A percentile compares a stretch with the other conserved stretches of the same genome.
Conservation (phyloP, 1,140 invertebrate species). For the Ectropis grisescens region DNA sequence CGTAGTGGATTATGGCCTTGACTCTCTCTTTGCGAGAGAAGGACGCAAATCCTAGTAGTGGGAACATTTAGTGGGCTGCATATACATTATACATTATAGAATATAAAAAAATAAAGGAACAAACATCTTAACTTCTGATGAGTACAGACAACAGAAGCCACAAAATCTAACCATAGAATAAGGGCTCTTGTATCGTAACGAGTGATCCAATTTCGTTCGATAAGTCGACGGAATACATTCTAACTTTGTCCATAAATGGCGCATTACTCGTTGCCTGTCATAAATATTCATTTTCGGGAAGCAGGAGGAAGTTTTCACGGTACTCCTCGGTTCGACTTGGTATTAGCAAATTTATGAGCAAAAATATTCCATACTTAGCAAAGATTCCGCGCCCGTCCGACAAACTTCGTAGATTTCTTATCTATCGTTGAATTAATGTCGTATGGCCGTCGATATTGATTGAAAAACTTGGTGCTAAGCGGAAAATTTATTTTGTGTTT, state of each 20-base stretch:
- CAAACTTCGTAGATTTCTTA: conserved; percentile 8
- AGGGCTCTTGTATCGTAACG: conserved; percentile 2
- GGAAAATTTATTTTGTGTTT: no score
- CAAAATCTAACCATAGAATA: no score
- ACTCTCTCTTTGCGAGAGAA: no score
- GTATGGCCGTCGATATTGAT: conserved; percentile 1
- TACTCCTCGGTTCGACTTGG: conserved; percentile 32
- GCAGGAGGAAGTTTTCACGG: conserved; percentile 52
- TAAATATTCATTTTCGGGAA: conserved; percentile 67
- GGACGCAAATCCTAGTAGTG: no score
- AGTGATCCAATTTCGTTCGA: conserved; percentile 27
- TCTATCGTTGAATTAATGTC: conserved; percentile 4
- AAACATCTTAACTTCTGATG: no score
- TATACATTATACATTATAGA: no score
- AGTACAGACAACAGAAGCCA: no score
- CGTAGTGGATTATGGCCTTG: no score
- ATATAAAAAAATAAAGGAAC: no score
- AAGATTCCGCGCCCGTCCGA: conserved; percentile 22
- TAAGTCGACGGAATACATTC: conserved; percentile 43
- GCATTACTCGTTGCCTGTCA: conserved; percentile 51
- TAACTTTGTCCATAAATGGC: conserved; percentile 58
- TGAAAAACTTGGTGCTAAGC: no score
- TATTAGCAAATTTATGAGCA: conserved; percentile 65
- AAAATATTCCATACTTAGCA: conserved; percentile 36
- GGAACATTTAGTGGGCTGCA: no score